Conservation (phyloP, 2,113 vertebrate species). For the Cairina moschata region DNA sequence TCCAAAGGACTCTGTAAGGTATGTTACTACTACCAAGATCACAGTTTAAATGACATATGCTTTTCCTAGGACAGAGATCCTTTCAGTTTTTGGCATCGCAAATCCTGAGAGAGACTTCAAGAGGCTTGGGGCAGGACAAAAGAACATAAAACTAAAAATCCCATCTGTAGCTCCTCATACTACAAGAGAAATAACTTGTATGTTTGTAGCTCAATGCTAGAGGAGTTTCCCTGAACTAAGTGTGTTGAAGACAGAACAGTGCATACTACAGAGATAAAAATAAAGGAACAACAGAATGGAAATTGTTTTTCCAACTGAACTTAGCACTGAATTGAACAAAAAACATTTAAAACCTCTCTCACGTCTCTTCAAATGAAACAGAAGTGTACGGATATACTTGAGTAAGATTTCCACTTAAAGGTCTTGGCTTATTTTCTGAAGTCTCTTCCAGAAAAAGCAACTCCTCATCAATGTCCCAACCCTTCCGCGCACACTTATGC, state of each 20-base stretch:
- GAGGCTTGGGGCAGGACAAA: background rate
- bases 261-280: background rate
- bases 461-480: background rate
- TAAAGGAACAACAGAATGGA: background rate
- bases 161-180: background rate
- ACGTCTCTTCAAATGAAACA: background rate
- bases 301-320: background rate
- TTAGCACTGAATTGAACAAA: background rate
- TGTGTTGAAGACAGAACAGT: background rate
- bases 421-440: background rate
- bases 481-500: background rate
- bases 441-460: background rate
- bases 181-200: background rate
- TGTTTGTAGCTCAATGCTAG: background rate
- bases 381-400: background rate
- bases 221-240: background rate
- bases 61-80: background rate
- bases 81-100: background rate
- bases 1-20: background rate
- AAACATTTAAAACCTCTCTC: background rate
- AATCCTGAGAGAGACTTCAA: background rate
- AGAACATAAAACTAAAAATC: background rate
- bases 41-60: background rate
- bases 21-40: background rate
- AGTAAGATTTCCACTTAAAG: background rate